Conservation (phyloP, 2,888 invertebrate genomes). For the Merodon equestris region DNA sequence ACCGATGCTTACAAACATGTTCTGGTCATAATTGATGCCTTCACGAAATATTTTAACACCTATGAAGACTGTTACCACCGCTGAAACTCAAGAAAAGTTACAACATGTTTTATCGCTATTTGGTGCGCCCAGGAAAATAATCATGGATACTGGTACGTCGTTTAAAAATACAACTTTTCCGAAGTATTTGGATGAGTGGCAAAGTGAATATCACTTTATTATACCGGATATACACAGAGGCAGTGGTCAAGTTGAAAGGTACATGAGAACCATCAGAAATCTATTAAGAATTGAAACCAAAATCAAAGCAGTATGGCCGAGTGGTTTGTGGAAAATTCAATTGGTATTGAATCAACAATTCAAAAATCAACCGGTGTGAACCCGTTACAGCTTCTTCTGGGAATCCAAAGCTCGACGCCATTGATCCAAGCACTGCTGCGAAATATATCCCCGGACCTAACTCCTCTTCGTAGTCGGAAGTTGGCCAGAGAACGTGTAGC, state of each 20-base stretch:
- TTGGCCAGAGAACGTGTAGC: conserved; percentile 18
- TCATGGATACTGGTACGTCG: conserved; percentile 6
- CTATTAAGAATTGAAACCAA: conserved; percentile 24
- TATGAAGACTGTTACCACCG: conserved; percentile 10
- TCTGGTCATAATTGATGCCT: no score
- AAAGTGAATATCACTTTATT: conserved; percentile 24
- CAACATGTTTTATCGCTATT: no score
- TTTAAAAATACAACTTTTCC: conserved; percentile 6
- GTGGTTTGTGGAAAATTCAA: no score
- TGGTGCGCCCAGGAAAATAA: no score
- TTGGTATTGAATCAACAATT: conserved; percentile 15
- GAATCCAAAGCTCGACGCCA: conserved; percentile 27
- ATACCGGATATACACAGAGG: conserved; percentile 21
- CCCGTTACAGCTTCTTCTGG: conserved; percentile 22
- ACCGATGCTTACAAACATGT: background rate
- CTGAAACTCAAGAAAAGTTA: conserved; percentile 5
- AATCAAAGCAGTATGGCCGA: conserved; percentile 26
- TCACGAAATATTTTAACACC: conserved; percentile 6
- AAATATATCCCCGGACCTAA: no score
- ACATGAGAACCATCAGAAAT: conserved; percentile 24
- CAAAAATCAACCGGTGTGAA: conserved; percentile 21
- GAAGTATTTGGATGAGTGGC: conserved; percentile 18
- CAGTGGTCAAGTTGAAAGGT: conserved; percentile 22
- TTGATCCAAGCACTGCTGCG: no score
- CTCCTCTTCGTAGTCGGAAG: conserved; percentile 18